These are phyloP conservation scores for Heliocidaris tuberculata DNA, from an alignment of 35 echinoderm and acorn worm genomes.

Conservation along the genomic window DNA sequence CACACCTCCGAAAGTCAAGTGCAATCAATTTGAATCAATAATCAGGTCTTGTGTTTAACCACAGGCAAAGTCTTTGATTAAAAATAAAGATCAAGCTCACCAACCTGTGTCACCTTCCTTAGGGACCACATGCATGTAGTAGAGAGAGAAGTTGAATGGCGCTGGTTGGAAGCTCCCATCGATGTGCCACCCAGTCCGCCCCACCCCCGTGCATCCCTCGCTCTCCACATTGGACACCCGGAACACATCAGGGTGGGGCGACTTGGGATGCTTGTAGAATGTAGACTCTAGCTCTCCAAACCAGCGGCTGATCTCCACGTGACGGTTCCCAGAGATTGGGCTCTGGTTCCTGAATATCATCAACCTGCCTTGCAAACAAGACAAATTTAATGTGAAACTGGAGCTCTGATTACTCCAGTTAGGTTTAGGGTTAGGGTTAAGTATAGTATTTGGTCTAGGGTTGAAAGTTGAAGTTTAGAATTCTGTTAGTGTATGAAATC, in stretches of 20 bases:
- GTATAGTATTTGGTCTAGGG: too few species aligned
- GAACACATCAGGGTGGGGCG: constrained; percentile 56
- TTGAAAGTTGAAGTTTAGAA: too few species aligned
- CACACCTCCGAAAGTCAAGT: too few species aligned
- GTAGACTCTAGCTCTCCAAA: constrained; percentile 62
- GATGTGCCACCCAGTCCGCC: constrained; percentile 64
- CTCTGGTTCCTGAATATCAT: constrained; percentile 58
- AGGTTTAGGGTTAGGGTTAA: too few species aligned
- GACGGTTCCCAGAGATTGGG: constrained; percentile 31
- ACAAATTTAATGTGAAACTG: neutral
- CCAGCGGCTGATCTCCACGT: constrained; percentile 60
- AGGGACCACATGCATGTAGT: constrained; percentile 54
- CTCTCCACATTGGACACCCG: constrained; percentile 52
- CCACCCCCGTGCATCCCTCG: constrained; percentile 58
- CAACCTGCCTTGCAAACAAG: constrained; percentile 2
- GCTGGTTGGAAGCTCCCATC: constrained; percentile 53
- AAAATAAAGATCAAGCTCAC: neutral
- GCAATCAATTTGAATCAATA: too few species aligned
- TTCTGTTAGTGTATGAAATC: too few species aligned
- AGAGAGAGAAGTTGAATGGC: constrained; percentile 50
- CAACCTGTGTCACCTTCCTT: constrained; percentile 49
- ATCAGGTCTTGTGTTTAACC: too few species aligned
- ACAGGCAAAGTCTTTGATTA: too few species aligned
- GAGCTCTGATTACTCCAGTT: too few species aligned
- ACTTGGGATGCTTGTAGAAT: constrained; percentile 63